These are phyloP conservation scores for Zaprionus ornatus DNA, from an alignment of 1,140 invertebrate species.

Conservation along the genomic window DNA sequence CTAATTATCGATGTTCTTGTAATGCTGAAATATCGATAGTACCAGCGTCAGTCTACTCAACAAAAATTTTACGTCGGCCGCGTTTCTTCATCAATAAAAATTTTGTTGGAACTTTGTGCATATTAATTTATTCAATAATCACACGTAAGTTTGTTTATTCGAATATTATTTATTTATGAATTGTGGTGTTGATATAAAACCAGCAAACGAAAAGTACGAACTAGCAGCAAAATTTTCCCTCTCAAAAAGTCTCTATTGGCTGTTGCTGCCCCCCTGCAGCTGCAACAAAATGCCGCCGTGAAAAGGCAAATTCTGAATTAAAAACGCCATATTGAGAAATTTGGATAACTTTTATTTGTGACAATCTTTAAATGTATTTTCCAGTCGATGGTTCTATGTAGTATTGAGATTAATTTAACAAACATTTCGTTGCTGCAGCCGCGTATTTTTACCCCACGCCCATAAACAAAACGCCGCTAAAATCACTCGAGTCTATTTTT, in stretches of 20 bases:
- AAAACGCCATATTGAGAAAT: slow-evolving; percentile 68
- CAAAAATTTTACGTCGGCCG: slow-evolving; percentile 55
- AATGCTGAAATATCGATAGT: slow-evolving; percentile 24
- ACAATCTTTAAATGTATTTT: not conserved
- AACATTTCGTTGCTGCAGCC: slow-evolving; percentile 24
- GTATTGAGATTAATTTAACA: slow-evolving; percentile 6
- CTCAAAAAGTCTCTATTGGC: slow-evolving; percentile 24
- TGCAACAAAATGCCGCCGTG: slow-evolving; percentile 56
- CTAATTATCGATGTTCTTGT: not conserved
- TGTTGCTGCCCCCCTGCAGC: slow-evolving; percentile 53
- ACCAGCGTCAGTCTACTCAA: slow-evolving; percentile 47
- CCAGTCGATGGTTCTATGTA: not conserved
- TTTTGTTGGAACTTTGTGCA: slow-evolving; percentile 44
- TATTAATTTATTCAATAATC: slow-evolving; percentile 27
- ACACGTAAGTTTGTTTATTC: slow-evolving; percentile 48
- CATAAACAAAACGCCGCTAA: slow-evolving; percentile 80
- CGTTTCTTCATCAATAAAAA: slow-evolving; percentile 51
- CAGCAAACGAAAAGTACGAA: slow-evolving; percentile 6
- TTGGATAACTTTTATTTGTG: not conserved
- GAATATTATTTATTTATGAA: not conserved
- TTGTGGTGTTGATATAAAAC: not conserved
- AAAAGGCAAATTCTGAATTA: slow-evolving; percentile 70
- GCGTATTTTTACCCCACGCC: slow-evolving; percentile 59
- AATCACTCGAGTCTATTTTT: slow-evolving; percentile 54
- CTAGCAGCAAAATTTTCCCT: slow-evolving; percentile 17